Base-by-base conservation (phyloP, 2,797 vertebrate species). In the Huso huso region DNA sequence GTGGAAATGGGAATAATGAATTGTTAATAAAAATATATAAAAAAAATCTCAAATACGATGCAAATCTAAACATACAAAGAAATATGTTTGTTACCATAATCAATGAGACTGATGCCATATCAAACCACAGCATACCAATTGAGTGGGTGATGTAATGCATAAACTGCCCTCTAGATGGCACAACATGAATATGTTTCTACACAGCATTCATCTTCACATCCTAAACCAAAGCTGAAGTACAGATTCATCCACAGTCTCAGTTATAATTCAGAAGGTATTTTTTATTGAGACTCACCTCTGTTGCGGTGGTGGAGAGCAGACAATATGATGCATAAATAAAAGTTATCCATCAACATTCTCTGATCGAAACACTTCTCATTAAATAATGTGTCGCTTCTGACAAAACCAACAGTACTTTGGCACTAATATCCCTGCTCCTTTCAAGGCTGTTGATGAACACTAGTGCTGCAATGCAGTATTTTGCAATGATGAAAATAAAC, bases 321-420 rank as follows among this genome's bases (percentile, higher is more conserved):
- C 65, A 51, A 50, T 62, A 70, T 62, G 51, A 59, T 23, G 49
- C 18, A 64, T 66, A 73, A 77, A 76, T 74, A 72, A 77, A 71
- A 73, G 70, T 65, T 74, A 64, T 71, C 64, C 63, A 67, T 73
- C 65, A 67, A 12, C 61, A 69, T 61, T 72, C 67, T 67, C 69
- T 70, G 76, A 75, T 64, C 71, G 72, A 63, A 70, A 70, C 73
- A 73, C 73, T 68, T 64, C 67, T 66, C 71, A 79, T 77, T 81
- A 81, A 77, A 73, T 79, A 66, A 78, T 82, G 81, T 79, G 77
- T 72, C 69, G 67, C 68, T 71, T 66, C 70, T 66, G 76, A 78
- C 71, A 76, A 76, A 77, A 76, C 76, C 69, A 71, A 73, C 55
- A 67, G 62, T 65, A 57, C 61, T 55, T 55, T 67, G 61, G 10